Percentiles rank a stretch among this genome's conserved stretches.
Conservation (phyloP, 2,797 vertebrate species). For the Cyclopterus lumpus region DNA sequence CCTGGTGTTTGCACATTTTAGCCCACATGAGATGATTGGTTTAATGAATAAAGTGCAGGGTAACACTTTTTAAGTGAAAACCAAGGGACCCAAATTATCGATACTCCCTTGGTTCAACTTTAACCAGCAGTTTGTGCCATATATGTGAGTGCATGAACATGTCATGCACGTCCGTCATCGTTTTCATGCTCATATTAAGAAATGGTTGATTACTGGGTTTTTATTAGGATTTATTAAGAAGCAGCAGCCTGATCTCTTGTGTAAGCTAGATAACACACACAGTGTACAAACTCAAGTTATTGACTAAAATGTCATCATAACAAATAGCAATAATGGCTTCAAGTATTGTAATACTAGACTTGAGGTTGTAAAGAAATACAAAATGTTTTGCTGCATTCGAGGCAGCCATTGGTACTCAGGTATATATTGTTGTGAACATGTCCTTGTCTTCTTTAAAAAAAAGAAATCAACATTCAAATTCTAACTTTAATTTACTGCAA, state of each 20-base stretch:
- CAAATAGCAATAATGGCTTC: neutral
- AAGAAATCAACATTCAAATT: neutral
- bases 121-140: neutral
- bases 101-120: too few relatives aligned
- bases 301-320: neutral
- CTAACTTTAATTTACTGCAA: neutral
- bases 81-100: neutral
- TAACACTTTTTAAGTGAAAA: neutral
- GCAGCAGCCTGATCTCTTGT: neutral
- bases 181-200: neutral
- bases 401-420: neutral
- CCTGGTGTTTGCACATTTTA: neutral
- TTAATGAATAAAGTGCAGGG: neutral
- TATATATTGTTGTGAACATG: neutral
- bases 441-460: neutral
- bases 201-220: neutral
- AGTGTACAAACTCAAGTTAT: neutral
- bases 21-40: neutral
- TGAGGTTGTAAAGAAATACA: too few relatives aligned
- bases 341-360: too few relatives aligned
- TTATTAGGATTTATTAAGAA: neutral
- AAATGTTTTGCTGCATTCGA: neutral
- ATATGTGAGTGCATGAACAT: neutral
- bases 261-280: neutral
- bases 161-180: neutral